Base-by-base conservation (phyloP, 1,140 invertebrate species). In the Sitodiplosis mosellana region DNA sequence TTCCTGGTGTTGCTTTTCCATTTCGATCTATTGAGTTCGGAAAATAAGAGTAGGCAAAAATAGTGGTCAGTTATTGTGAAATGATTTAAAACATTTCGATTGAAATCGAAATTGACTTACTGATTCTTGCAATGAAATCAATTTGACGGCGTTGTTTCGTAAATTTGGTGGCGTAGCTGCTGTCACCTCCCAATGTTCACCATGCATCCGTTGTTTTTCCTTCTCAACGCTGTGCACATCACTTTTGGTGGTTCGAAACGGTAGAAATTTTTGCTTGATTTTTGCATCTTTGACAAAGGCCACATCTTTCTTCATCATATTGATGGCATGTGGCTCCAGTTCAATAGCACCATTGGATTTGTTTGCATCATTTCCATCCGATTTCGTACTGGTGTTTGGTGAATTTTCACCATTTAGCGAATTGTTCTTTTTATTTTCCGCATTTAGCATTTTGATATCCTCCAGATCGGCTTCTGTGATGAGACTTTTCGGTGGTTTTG, bases 141-240 rank as follows among this genome's bases (percentile, higher is more conserved):
- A 17, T 47, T 64, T 57, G 12, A 54, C 49, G 15, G 53, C 58
- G 18, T 53, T 54, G 47, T 64, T 53, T 36, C 56, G 55, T 33
- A 68, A 69, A 0, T 69, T 68, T 7, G 73, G 73, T 14, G 72
- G 79, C n/a, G 79, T 81, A 14, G 79, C 79, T 34, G 79, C 74
- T 2, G 78, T 80, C 3, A 76, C 60, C 61, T 81, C 79, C 77
- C 78, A 81, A 55, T 75, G 54, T 59, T 75, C 75, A 44, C 55
- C 56, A 42, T 67, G 70, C 49, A 74, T 76, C 46, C 73, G 67
- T 6, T 60, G 44, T 46, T 73, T 71, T 58, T 79, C 75, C 54
- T 78, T 78, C 49, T 64, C 64, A 21, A 74, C 70, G 59, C 76
- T 70, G 49, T 79, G 75, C 2, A 74, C 69, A 63, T 77, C 70